Evolutionary conservation across 1,140 invertebrate genomes (phyloP).

Genomic region (Dendrolimus punctatus): DNA sequence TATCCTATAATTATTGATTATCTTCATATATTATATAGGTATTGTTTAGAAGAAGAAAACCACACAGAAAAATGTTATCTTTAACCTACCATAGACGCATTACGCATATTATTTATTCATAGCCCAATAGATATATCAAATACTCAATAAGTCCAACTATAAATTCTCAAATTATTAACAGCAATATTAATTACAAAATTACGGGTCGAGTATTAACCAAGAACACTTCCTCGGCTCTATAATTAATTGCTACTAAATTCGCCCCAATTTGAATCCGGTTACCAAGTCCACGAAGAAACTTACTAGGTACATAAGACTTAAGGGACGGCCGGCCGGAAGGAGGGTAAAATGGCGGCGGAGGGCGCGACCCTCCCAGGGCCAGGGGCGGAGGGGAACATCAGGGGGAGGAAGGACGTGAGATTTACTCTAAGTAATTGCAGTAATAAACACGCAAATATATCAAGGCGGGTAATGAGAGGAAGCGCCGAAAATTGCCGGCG

Average conservation of each 20-base stretch:
- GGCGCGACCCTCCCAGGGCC: slow-evolving; percentile 56
- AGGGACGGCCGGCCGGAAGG: slow-evolving; percentile 66
- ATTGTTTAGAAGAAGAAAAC: too few species aligned
- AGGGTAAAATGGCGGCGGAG: slow-evolving; percentile 63
- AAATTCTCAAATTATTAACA: slow-evolving; percentile 38
- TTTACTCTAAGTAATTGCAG: slow-evolving; percentile 74
- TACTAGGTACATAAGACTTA: slow-evolving; percentile 71
- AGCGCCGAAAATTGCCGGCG: slow-evolving; percentile 64
- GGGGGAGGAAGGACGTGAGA: slow-evolving; percentile 69
- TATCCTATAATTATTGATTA: too few species aligned
- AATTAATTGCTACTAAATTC: slow-evolving; percentile 72
- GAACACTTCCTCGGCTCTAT: slow-evolving; percentile 57
- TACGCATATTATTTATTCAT: too few species aligned
- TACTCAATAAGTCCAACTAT: slow-evolving; percentile 6
- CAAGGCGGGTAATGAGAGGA: slow-evolving; percentile 69
- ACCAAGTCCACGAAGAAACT: slow-evolving; percentile 69
- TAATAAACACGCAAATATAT: slow-evolving; percentile 73
- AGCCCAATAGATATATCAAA: too few species aligned
- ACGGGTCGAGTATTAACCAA: slow-evolving; percentile 39
- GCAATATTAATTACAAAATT: slow-evolving; percentile 47
- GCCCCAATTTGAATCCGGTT: slow-evolving; percentile 70
- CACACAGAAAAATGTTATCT: too few species aligned
- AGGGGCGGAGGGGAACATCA: slow-evolving; percentile 17
- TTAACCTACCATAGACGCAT: too few species aligned
- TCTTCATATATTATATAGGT: too few species aligned